Conservation (phyloP, 1,140 invertebrate species). For the Scaptomyza graminum region DNA sequence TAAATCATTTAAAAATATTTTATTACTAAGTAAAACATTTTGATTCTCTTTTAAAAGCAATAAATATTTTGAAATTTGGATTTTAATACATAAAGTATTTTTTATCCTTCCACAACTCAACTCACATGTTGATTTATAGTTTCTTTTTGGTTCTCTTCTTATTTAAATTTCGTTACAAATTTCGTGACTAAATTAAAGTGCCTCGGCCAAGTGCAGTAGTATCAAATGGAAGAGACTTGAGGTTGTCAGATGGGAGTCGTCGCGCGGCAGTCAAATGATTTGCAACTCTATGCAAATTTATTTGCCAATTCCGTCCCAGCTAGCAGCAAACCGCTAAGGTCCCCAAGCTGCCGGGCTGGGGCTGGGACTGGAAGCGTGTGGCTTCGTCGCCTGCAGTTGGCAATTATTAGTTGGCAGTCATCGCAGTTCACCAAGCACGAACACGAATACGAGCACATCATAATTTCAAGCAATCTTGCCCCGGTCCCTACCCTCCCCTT, state of each 20-base stretch:
- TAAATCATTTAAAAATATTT: too few species aligned
- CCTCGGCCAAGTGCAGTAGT: not conserved
- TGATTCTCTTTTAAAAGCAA: too few species aligned
- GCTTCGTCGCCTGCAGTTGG: constrained; percentile 25
- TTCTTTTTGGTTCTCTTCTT: not conserved
- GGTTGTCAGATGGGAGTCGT: constrained; percentile 37
- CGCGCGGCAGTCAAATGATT: constrained; percentile 74
- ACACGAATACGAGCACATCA: constrained; percentile 56
- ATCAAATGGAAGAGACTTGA: not conserved
- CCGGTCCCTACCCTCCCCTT: not conserved
- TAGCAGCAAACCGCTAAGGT: constrained; percentile 2
- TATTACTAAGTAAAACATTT: too few species aligned
- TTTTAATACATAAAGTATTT: too few species aligned
- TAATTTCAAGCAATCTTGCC: constrained; percentile 43
- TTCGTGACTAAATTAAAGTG: constrained; percentile 1
- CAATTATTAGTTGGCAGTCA: constrained; percentile 71
- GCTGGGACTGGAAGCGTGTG: too few species aligned
- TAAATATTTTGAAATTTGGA: too few species aligned
- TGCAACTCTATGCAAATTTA: constrained; percentile 80
- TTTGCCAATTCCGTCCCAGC: constrained; percentile 35
- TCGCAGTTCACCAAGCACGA: constrained; percentile 28
- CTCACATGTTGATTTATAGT: not conserved
- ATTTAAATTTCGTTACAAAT: not conserved
- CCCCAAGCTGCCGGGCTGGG: not conserved
- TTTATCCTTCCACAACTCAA: not conserved